Conservation (phyloP, 2,797 vertebrate species). For the Anniella stebbinsi region DNA sequence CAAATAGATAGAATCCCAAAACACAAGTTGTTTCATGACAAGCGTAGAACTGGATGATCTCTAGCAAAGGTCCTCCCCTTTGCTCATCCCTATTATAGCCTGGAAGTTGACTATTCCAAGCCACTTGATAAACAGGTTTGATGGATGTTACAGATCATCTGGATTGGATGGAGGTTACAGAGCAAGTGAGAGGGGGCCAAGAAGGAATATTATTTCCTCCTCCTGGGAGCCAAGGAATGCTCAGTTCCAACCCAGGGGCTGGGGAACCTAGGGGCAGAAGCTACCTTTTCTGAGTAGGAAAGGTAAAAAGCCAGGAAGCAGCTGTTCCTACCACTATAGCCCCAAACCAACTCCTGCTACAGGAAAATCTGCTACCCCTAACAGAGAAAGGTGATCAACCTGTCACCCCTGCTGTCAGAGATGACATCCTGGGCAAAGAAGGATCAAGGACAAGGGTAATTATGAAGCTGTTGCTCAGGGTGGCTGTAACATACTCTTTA, state of each 20-base stretch:
- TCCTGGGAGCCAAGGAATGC: neutral
- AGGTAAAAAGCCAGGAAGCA: no score
- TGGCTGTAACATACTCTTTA: neutral
- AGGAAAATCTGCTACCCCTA: neutral
- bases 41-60: no score
- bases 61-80: no score
- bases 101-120: no score
- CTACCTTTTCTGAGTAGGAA: neutral
- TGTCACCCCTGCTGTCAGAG: neutral
- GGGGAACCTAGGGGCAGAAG: neutral
- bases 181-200: neutral
- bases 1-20: no score
- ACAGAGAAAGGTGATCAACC: neutral
- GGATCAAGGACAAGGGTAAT: no score
- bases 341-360: neutral
- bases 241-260: neutral
- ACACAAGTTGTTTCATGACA: no score
- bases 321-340: no score
- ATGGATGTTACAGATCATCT: no score
- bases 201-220: neutral
- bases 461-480: neutral
- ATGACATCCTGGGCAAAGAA: no score
- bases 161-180: neutral
- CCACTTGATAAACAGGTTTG: no score
- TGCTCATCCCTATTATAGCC: no score